Base-by-base conservation (phyloP, 2,888 invertebrate species). In the Esperia sulphurella region DNA sequence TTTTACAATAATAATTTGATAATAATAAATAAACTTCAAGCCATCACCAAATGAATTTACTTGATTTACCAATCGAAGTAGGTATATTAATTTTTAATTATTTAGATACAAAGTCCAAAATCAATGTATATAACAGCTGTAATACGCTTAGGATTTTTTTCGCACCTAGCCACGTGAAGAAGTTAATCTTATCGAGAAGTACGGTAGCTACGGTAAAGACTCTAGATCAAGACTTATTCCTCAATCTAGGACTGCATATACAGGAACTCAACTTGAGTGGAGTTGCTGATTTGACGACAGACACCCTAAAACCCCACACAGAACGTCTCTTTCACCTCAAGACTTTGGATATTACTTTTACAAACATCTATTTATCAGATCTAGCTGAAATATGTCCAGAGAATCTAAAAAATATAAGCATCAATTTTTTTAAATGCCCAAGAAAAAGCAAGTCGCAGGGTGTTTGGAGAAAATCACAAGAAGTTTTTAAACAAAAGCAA, bases 331-430 rank as follows among this genome's bases (percentile, higher is more conserved):
- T 49, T 1, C 59, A 61, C 12, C 48, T 75, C 4, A 61, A 58
- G 53, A 55, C 60, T 13, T 54, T 75, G 35, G 75, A 75, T 35
- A 42, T 75, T 12, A 68, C 73, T 0, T 75, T 67, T 39, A 75
- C 75, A 3, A 58, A 63, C 1, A 64, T 75, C n/a, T 68, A 65
- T 41, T 45, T 75, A 43, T 51, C 62, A 8, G 69, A 73, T 47
- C 50, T 75, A 8, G 44, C 46, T 38, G 55, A 65, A 9, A 57
- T 75, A 38, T 72, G 71, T 43, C 66, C 71, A 0, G 42, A 51
- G 38, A 53, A 55, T 41, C 57, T 75, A 14, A 68, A 61, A 48
- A 61, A 59, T 14, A 58, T 75, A 8, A 61, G 59, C 33, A 66
- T 71, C 4, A 75, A 75, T 48, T 75, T 65, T 46, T 72, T 71